phyloP scores from a whole-genome alignment of 2,113 vertebrate genomes.

The Mus musculus region GRCm39 chr9:65901501-65902000 shows the following conservation, averaged over 20 bases:
- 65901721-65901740: constrained; percentile 13
- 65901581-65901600: constrained; percentile 64
- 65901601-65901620: constrained; percentile 70
- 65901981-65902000: neutral
- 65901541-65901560: constrained; percentile 61
- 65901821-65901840: constrained; percentile 24
- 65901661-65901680: constrained; percentile 44
- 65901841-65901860: neutral
- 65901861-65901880: constrained; percentile 16
- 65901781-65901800: neutral
- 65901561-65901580: constrained; percentile 71
- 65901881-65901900: constrained; percentile 47
- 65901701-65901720: constrained; percentile 20
- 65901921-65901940: neutral
- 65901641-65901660: constrained; percentile 63
- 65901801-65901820: constrained; percentile 39
- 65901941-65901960: neutral
- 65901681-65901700: constrained; percentile 31
- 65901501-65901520: constrained; percentile 71
- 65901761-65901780: constrained; percentile 34
- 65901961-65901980: neutral
- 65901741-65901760: constrained; percentile 29
- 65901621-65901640: constrained; percentile 64
- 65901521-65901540: constrained; percentile 73
- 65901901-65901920: constrained; percentile 46